Percentiles rank a stretch among this genome's conserved stretches.
Conservation (phyloP, 2,888 invertebrate species). For the Cataglyphis altisquamis region DNA sequence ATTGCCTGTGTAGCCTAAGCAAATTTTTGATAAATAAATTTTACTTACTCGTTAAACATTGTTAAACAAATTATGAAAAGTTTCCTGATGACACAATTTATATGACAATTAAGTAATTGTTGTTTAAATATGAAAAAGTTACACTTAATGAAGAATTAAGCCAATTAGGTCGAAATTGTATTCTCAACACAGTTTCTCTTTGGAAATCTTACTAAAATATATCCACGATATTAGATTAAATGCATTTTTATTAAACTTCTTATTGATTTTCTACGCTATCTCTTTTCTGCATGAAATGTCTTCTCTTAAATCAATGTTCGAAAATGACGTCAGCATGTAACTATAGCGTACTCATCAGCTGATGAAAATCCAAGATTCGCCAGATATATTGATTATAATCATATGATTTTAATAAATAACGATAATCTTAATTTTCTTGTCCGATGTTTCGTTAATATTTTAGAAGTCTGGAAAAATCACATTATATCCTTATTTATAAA, state of each 20-base stretch:
- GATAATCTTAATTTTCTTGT: neutral
- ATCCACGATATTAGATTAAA: neutral
- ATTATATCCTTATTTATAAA: neutral
- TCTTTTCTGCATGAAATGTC: neutral
- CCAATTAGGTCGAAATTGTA: neutral
- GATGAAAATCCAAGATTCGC: neutral
- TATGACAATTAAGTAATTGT: neutral
- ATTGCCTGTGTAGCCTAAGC: neutral
- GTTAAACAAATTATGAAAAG: constrained; percentile 15
- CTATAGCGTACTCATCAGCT: neutral
- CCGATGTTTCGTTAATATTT: neutral
- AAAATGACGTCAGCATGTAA: neutral
- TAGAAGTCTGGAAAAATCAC: neutral
- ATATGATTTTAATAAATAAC: neutral
- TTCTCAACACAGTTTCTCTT: neutral
- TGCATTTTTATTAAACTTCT: neutral
- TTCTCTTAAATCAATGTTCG: constrained; percentile 2
- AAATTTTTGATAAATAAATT: neutral
- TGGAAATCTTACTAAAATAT: neutral
- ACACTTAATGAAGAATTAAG: neutral
- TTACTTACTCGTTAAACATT: neutral
- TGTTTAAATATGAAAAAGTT: neutral
- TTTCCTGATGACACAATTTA: neutral
- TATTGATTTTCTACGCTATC: neutral
- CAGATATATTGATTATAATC: neutral